phyloP scores from a whole-genome alignment of 1,140 invertebrate genomes.

The Drosophila asahinai region DNA sequence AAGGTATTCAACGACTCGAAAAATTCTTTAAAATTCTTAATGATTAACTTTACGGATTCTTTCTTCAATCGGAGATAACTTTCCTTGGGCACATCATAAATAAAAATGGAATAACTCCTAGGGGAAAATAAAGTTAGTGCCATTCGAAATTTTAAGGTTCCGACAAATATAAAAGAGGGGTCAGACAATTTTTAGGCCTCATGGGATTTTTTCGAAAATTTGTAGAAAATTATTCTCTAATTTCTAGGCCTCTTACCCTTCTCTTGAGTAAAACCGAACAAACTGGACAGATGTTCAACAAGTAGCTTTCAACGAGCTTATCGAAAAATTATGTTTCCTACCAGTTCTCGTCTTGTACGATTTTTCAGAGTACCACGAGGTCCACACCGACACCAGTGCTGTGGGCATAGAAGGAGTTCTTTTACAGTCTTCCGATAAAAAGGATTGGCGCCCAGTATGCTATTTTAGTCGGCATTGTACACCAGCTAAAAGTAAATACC shows the following conservation, averaged over 20 bases:
- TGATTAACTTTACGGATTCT: background rate
- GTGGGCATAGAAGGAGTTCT: too few species aligned
- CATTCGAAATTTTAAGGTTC: background rate
- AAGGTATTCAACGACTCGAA: too few species aligned
- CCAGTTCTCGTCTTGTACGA: too few species aligned
- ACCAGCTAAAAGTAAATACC: too few species aligned
- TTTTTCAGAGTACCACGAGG: too few species aligned
- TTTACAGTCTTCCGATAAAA: too few species aligned
- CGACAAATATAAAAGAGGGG: background rate
- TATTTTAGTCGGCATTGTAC: too few species aligned
- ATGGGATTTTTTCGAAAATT: background rate
- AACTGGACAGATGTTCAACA: too few species aligned
- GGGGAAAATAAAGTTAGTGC: background rate
- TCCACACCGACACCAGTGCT: too few species aligned
- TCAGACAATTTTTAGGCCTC: background rate
- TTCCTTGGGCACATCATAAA: too few species aligned
- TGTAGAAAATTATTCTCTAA: background rate
- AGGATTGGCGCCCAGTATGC: too few species aligned
- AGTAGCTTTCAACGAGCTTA: background rate
- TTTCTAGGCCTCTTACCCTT: background rate
- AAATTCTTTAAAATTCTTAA: background rate
- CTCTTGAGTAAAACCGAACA: background rate
- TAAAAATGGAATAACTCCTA: background rate
- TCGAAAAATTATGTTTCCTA: background rate
- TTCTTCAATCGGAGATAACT: background rate